These are phyloP conservation scores for Drosophila nigromelanica DNA, from an alignment of 1,140 invertebrate species.

Conservation along the genomic window DNA sequence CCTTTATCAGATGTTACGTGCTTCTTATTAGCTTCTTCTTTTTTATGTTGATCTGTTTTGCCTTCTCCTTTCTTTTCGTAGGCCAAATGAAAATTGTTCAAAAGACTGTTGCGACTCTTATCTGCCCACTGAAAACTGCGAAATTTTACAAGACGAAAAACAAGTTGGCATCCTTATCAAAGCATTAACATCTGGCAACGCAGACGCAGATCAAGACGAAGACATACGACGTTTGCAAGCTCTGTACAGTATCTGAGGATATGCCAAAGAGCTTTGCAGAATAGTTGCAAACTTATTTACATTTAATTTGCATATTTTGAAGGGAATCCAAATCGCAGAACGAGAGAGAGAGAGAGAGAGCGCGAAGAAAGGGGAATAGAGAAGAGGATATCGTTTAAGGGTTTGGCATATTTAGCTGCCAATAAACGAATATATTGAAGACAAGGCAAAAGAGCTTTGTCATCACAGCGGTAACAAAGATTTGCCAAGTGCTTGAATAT, in stretches of 20 bases:
- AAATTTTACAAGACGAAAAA: constrained; percentile 39
- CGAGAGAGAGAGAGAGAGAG: background rate
- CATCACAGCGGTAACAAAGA: constrained; percentile 6
- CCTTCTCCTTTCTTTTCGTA: constrained; percentile 33
- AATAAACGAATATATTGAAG: constrained; percentile 39
- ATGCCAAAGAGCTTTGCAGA: constrained; percentile 22
- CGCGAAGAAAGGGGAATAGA: constrained; percentile 1
- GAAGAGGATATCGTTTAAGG: constrained; percentile 2
- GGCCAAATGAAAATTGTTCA: constrained; percentile 31
- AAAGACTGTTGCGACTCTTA: constrained; percentile 25
- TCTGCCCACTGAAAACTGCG: constrained; percentile 47
- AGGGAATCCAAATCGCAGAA: constrained; percentile 17
- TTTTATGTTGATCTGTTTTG: constrained; percentile 1
- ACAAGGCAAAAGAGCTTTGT: constrained; percentile 4
- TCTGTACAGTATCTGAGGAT: constrained; percentile 9
- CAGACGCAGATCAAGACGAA: constrained; percentile 1
- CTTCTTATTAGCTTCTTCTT: constrained; percentile 46
- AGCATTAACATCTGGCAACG: constrained; percentile 34
- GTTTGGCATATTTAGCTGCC: constrained; percentile 40
- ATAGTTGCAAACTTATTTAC: constrained; percentile 80
- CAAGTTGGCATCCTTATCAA: constrained; percentile 32
- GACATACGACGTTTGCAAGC: constrained; percentile 3
- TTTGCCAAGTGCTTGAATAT: background rate
- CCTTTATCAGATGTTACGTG: constrained; percentile 54
- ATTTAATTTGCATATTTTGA: constrained; percentile 81